phyloP scores from a whole-genome alignment of 2,113 vertebrate species.

The Symphodus melops region DNA sequence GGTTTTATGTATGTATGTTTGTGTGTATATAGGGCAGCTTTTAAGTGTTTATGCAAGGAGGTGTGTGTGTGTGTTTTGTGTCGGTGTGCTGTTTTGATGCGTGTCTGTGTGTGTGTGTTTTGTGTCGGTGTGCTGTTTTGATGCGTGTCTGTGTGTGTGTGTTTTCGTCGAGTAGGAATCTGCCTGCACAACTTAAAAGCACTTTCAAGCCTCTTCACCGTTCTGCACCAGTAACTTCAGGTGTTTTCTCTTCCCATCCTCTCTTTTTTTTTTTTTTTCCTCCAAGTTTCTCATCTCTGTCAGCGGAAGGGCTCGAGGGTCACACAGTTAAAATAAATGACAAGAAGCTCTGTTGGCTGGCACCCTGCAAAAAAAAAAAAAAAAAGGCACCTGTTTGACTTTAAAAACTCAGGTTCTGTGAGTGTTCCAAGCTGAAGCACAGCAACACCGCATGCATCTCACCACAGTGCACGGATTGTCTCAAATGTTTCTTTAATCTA shows the following conservation, averaged over 20 bases:
- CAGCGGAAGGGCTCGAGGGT: constrained; percentile 48
- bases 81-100: background rate
- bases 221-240: constrained; percentile 66
- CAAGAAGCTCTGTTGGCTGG: constrained; percentile 24
- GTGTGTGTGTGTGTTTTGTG: constrained; percentile 10
- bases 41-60: background rate
- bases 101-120: constrained; percentile 16
- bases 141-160: constrained; percentile 16
- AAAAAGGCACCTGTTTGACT: constrained; percentile 21
- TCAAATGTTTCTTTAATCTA: background rate
- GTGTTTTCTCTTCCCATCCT: constrained; percentile 23
- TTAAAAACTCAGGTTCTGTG: constrained; percentile 20
- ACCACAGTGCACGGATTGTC: background rate
- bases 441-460: background rate
- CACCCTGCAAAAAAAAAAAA: constrained; percentile 22
- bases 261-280: background rate
- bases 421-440: background rate
- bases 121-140: background rate
- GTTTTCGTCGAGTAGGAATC: constrained; percentile 33
- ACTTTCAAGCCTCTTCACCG: constrained; percentile 57
- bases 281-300: constrained; percentile 36
- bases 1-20: constrained; percentile 33
- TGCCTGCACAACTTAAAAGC: constrained; percentile 69
- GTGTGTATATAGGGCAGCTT: background rate
- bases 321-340: constrained; percentile 58